Conservation (phyloP, 1,140 invertebrate species). For the Pseudomyrmex gracilis region DNA sequence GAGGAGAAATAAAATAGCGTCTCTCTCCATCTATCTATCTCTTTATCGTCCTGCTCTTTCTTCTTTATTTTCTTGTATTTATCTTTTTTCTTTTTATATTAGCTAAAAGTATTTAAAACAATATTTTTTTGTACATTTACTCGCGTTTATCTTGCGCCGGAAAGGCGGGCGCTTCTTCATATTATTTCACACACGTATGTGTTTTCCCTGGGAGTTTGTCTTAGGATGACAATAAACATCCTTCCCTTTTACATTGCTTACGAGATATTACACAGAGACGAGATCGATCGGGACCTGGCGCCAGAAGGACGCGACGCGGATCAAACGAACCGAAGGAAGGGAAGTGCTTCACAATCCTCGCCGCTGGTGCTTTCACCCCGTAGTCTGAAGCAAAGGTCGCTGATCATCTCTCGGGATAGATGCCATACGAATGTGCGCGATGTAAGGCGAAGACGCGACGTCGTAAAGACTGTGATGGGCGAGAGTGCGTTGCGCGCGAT, state of each 20-base stretch:
- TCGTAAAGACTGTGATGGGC: constrained; percentile 35
- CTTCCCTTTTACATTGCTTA: constrained; percentile 57
- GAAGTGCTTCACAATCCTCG: constrained; percentile 56
- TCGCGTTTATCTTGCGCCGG: neutral
- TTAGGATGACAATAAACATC: constrained; percentile 49
- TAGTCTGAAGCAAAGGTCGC: constrained; percentile 28
- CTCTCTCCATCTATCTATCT: neutral
- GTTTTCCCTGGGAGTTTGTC: neutral
- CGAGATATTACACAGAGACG: constrained; percentile 73
- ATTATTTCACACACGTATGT: neutral
- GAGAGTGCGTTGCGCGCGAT: constrained; percentile 17
- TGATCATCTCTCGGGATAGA: constrained; percentile 36
- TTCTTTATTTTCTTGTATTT: neutral
- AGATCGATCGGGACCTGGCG: constrained; percentile 77
- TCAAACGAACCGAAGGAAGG: constrained; percentile 67
- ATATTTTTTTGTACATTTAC: constrained; percentile 23
- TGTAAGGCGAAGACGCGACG: constrained; percentile 12
- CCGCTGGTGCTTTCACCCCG: constrained; percentile 2
- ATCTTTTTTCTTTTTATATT: too few species aligned
- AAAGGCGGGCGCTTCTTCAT: neutral
- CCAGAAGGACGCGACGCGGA: constrained; percentile 74
- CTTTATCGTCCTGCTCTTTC: neutral
- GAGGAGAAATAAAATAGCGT: neutral
- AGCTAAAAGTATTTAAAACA: too few species aligned
- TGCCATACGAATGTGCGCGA: neutral